These are phyloP conservation scores for Synaphobranchus kaupii DNA, from an alignment of 2,797 vertebrate genomes.

Conservation along the genomic window DNA sequence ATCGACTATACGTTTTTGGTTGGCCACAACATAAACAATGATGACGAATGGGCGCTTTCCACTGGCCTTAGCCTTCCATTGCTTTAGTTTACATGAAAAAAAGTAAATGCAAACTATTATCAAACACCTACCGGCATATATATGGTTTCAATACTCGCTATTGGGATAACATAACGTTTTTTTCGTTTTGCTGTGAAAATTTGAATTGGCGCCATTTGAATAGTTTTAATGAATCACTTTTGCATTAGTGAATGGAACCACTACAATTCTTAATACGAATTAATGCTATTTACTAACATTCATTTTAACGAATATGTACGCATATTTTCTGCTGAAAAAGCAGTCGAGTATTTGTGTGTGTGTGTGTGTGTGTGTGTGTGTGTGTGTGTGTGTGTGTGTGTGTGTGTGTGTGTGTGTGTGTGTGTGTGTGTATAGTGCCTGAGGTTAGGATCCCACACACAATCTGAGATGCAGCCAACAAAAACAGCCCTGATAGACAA, in stretches of 20 bases:
- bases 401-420: not conserved
- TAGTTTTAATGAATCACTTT: slow-evolving; percentile 73
- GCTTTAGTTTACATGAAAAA: slow-evolving; percentile 39
- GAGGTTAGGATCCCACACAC: slow-evolving; percentile 97
- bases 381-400: not conserved
- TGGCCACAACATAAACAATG: not conserved
- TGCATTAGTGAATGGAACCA: slow-evolving; percentile 76
- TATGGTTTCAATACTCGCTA: slow-evolving; percentile 51
- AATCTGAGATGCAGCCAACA: slow-evolving; percentile 99
- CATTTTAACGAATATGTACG: slow-evolving; percentile 91
- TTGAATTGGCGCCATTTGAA: slow-evolving; percentile 51
- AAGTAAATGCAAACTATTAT: slow-evolving; percentile 19
- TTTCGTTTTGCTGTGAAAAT: slow-evolving; percentile 62
- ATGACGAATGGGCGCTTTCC: not conserved
- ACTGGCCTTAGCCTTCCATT: not conserved
- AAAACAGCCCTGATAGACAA: slow-evolving; percentile 98
- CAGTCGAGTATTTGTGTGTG: slow-evolving; percentile 78
- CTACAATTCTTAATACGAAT: slow-evolving; percentile 85
- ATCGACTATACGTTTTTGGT: slow-evolving; percentile 13
- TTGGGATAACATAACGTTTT: slow-evolving; percentile 65
- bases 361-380: not conserved
- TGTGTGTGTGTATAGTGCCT: slow-evolving; percentile 84
- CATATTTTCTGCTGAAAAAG: slow-evolving; percentile 81
- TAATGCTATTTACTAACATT: slow-evolving; percentile 93
- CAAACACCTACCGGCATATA: slow-evolving; percentile 52